These are phyloP conservation scores for Heliothis subflexa DNA, from an alignment of 1,140 invertebrate genomes.

Conservation along the genomic window DNA sequence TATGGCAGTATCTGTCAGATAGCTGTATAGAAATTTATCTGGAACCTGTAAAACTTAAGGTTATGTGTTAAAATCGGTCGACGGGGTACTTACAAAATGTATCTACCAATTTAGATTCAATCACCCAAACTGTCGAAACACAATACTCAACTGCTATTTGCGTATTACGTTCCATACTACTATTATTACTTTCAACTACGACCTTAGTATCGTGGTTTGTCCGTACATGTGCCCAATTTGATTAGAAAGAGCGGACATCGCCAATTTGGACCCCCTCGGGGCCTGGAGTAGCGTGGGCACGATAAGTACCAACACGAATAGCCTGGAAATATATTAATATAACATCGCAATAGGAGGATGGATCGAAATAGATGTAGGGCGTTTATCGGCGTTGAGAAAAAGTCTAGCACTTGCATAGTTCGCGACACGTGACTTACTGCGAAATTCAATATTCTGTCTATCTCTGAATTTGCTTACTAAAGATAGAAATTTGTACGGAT, in stretches of 20 bases:
- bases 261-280: slow-evolving; percentile 68
- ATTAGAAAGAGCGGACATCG: slow-evolving; percentile 72
- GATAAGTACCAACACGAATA: slow-evolving; percentile 42
- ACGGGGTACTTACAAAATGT: neutral
- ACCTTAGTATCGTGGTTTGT: slow-evolving; percentile 61
- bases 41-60: too few relatives aligned
- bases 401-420: neutral
- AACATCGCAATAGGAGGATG: slow-evolving; percentile 16
- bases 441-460: too few relatives aligned
- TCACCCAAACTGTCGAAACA: neutral
- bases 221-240: slow-evolving; percentile 60
- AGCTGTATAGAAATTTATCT: too few relatives aligned
- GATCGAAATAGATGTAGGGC: slow-evolving; percentile 22
- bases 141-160: neutral
- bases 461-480: too few relatives aligned
- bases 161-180: neutral
- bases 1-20: too few relatives aligned
- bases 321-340: slow-evolving; percentile 21
- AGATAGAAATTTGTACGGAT: too few relatives aligned
- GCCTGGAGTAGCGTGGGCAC: slow-evolving; percentile 41
- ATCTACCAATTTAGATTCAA: neutral
- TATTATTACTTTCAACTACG: slow-evolving; percentile 35
- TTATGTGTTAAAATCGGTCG: too few relatives aligned
- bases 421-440: neutral
- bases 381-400: neutral